A percentile compares a stretch with the other conserved stretches of the same genome.
These are phyloP conservation scores for Chlorodrepanis virens DNA, from an alignment of 2,113 vertebrate genomes.

Conservation along the genomic window DNA sequence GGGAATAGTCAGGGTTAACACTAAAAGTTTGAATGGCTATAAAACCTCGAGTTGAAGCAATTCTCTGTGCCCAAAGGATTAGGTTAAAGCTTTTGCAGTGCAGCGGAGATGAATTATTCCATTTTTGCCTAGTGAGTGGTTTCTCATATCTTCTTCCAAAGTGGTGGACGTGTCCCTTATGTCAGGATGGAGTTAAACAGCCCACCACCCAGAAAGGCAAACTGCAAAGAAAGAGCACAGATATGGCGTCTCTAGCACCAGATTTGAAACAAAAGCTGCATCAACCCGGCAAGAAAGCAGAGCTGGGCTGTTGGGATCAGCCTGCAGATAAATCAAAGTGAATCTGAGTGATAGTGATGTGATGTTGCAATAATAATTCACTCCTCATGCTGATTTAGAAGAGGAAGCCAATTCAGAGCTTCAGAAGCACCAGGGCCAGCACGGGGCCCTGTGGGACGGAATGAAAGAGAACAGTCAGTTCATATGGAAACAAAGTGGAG, in stretches of 20 bases:
- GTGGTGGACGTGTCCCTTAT: background rate
- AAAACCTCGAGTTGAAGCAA: background rate
- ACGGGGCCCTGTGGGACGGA: background rate
- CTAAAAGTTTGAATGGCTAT: background rate
- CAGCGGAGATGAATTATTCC: background rate
- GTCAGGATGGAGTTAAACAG: background rate
- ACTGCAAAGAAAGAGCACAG: background rate
- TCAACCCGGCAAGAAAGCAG: slow-evolving; percentile 12
- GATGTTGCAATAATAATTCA: slow-evolving; percentile 54
- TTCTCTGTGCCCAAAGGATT: background rate
- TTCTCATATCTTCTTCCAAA: slow-evolving; percentile 29
- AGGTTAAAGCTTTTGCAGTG: background rate
- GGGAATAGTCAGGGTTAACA: slow-evolving; percentile 4
- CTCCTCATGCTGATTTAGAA: slow-evolving; percentile 54
- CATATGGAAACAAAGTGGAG: background rate
- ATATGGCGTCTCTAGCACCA: background rate
- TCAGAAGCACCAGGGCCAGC: slow-evolving; percentile 11
- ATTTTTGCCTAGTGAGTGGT: background rate
- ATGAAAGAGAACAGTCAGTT: background rate
- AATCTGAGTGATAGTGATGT: slow-evolving; percentile 36
- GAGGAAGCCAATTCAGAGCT: slow-evolving; percentile 36
- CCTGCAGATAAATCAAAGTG: slow-evolving; percentile 53
- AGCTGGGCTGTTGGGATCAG: slow-evolving; percentile 11
- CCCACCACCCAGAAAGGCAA: background rate
- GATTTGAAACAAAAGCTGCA: slow-evolving; percentile 40